These are phyloP conservation scores for Trachelus iudaicus DNA, from an alignment of 2,888 invertebrate species.

Conservation along the genomic window DNA sequence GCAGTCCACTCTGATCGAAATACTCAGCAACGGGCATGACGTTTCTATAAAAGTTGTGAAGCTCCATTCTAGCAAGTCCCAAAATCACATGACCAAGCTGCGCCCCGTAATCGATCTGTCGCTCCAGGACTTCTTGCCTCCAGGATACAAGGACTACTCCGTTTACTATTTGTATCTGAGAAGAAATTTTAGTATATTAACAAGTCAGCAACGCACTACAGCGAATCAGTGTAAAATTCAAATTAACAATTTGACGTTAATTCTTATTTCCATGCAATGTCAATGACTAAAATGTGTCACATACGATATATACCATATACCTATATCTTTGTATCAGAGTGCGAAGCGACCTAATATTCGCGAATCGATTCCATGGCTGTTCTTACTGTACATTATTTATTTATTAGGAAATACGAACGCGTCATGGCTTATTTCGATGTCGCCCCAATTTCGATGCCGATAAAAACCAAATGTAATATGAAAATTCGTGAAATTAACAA, in stretches of 20 bases:
- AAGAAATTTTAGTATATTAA: constrained; percentile 16
- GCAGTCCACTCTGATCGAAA: constrained; percentile 87
- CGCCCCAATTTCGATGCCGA: neutral
- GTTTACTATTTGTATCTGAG: constrained; percentile 87
- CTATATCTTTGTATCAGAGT: neutral
- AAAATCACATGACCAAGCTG: constrained; percentile 87
- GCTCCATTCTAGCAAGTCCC: constrained; percentile 87
- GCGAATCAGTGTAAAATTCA: neutral
- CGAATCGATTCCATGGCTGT: neutral
- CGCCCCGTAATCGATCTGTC: constrained; percentile 91
- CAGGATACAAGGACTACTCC: constrained; percentile 88
- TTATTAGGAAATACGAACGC: neutral
- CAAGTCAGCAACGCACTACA: neutral
- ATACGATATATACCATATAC: neutral
- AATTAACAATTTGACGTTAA: neutral
- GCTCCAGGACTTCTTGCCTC: constrained; percentile 86
- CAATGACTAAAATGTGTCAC: neutral
- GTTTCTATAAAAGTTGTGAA: constrained; percentile 88
- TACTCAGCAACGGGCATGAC: constrained; percentile 93
- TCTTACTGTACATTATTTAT: neutral
- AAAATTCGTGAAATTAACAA: too few relatives aligned
- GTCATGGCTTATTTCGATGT: neutral
- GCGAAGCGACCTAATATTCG: neutral
- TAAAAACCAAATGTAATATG: neutral
- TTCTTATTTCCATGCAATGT: neutral